Evolutionary conservation across 64 coral and sea anemone species (phyloP), one percentile per base, ranked within the genome.

Genomic region (Porites australiensis): DNA sequence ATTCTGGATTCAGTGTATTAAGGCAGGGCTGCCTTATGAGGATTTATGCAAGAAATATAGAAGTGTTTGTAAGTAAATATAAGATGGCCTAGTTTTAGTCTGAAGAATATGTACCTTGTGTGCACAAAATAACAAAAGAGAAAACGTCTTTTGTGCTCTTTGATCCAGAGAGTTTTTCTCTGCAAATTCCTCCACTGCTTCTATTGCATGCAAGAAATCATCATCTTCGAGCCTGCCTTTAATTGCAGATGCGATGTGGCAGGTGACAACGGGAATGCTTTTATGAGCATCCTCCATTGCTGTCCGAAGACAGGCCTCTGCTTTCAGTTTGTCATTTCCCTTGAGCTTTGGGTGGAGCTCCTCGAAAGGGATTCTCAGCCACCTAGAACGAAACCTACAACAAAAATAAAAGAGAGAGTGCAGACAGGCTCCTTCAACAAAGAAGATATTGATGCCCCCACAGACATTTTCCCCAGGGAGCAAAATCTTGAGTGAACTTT

Each of bases 301-400:
- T 8, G 61, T 8, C 7, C 66, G 5, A 3, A 91, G 47, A 2
- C 18, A 2, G 3, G 44, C 23, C 19, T 91, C 89, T 2, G 89
- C 89, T 14, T 55, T 59, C 4, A 72, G 3, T 27, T 64, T 82
- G 9, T 91, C 63, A 15, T 4, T 50, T 4, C 77, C 89, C 27
- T 68, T 59, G 7, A 91, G 21, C 50, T 69, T 78, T 2, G 76
- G 89, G 37, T 91, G 19, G 0, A 91, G 48, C 58, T 66, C 70
- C 16, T 91, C 89, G 22, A 91, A 91, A 10, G 77, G 44, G 23
- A 91, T 81, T 4, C 78, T 3, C 5, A 82, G 62, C 89, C 75
- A 82, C 12, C 6, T 3, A n/a, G 89, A 82, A 27, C 50, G 59
- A 18, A 57, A 77, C 37, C 88, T 89, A 55, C 3, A 48, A 46